Conservation (phyloP, 2,113 vertebrate species). For the Rattus rattus region DNA sequence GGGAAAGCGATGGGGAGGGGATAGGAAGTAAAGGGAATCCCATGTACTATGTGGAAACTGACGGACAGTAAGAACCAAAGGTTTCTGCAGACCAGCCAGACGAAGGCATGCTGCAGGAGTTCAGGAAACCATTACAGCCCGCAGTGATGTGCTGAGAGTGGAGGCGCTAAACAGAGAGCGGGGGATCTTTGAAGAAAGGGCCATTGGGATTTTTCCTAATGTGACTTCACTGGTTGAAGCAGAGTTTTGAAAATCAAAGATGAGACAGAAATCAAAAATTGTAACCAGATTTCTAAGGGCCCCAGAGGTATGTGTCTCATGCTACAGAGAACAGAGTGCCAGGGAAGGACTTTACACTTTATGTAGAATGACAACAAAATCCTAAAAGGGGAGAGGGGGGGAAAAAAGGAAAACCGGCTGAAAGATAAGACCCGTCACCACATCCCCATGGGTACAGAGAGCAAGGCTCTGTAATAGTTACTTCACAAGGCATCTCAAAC, state of each 20-base stretch:
- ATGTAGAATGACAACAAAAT: background rate
- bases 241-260: background rate
- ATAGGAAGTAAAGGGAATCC: background rate
- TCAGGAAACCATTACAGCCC: background rate
- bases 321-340: background rate
- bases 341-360: background rate
- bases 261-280: background rate
- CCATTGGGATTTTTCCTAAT: background rate
- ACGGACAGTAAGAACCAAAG: background rate
- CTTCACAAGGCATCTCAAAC: background rate
- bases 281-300: background rate
- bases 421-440: background rate
- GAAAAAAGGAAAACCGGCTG: too few relatives aligned
- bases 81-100: background rate
- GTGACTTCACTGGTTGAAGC: background rate
- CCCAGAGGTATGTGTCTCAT: background rate
- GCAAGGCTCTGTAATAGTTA: background rate
- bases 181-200: background rate
- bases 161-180: background rate
- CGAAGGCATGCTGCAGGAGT: background rate
- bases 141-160: fast-evolving
- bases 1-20: too few relatives aligned
- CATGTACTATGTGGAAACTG: background rate
- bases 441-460: background rate
- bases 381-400: background rate